A percentile compares a stretch with the other conserved stretches of the same genome.
These are phyloP conservation scores for Zoanthus solanderi DNA, from an alignment of 92 coral and sea anemone genomes.

Conservation along the genomic window DNA sequence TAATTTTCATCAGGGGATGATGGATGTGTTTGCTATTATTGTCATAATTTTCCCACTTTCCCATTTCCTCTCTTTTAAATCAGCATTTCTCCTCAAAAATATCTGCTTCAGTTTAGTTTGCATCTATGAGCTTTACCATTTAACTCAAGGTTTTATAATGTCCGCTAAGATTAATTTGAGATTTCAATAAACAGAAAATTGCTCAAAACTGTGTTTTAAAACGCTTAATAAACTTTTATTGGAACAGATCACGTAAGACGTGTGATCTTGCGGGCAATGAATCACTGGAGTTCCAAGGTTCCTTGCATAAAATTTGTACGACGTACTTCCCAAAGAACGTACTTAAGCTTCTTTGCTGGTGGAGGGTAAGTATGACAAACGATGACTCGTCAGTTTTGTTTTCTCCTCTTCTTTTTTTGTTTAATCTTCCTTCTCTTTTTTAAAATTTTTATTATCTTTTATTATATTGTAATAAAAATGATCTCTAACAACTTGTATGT, in stretches of 20 bases:
- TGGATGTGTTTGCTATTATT: no score
- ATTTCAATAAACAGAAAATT: no score
- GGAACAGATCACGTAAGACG: slow-evolving; percentile 60
- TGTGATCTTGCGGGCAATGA: slow-evolving; percentile 78
- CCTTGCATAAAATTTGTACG: slow-evolving; percentile 74
- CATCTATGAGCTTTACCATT: no score
- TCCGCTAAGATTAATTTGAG: no score
- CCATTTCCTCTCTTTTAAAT: no score
- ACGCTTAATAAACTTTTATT: background rate
- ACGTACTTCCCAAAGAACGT: slow-evolving; percentile 31
- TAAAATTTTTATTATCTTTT: background rate
- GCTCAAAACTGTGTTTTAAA: background rate
- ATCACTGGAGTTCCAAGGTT: slow-evolving; percentile 81
- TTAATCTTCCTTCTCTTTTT: background rate
- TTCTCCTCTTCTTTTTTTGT: background rate
- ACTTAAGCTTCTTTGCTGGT: slow-evolving; percentile 82
- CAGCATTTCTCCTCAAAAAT: no score
- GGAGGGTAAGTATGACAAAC: slow-evolving; percentile 70
- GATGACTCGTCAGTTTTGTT: background rate
- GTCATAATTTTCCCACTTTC: no score
- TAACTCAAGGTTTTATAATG: no score
- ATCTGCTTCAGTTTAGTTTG: no score
- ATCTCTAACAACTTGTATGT: background rate
- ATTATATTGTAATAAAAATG: background rate
- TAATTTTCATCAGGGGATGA: no score